A percentile compares a stretch with the other conserved stretches of the same genome.
Conservation (phyloP, 2,113 vertebrate species). For the Tamias sibiricus region DNA sequence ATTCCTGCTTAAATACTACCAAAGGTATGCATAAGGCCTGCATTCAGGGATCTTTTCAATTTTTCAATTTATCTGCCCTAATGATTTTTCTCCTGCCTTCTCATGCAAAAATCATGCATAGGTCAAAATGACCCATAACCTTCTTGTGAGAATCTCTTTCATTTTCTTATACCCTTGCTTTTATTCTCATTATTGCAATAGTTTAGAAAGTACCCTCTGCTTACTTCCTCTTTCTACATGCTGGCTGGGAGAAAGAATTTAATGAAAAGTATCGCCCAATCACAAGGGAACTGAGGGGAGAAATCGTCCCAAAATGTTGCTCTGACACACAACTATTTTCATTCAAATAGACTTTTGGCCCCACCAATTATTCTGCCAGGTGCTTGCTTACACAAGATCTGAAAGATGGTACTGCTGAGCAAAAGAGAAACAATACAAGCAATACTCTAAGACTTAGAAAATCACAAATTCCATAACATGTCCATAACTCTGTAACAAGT, state of each 20-base stretch:
- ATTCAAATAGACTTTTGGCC: neutral
- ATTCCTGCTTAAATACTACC: neutral
- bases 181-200: neutral
- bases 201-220: neutral
- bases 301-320: neutral
- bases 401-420: neutral
- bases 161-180: conserved; percentile 16
- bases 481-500: neutral
- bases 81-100: neutral
- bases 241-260: neutral
- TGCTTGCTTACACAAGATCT: neutral
- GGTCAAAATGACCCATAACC: conserved; percentile 8
- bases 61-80: neutral
- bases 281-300: neutral
- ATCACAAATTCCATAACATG: neutral
- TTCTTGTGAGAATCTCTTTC: neutral
- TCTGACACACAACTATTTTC: neutral
- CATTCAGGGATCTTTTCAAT: neutral
- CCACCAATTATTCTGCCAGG: neutral
- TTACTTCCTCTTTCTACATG: conserved; percentile 34
- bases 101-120: neutral
- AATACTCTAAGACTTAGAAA: neutral
- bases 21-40: neutral
- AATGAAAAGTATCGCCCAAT: neutral
- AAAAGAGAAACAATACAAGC: conserved; percentile 4